phyloP scores from a whole-genome alignment of 1,140 invertebrate genomes.

The Zaprionus tsacasi region DNA sequence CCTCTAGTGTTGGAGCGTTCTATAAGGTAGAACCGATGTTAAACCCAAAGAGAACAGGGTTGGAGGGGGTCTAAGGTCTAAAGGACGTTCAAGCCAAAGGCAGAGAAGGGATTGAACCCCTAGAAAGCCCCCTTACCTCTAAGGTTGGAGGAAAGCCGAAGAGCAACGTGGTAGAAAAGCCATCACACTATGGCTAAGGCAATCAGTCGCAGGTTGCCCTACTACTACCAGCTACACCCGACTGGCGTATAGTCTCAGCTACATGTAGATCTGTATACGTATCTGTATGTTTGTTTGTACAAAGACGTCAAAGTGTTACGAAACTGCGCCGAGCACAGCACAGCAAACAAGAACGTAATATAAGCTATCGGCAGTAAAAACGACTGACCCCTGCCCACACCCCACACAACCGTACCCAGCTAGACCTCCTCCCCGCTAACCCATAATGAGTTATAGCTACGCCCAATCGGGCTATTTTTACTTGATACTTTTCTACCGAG shows the following conservation, averaged over 20 bases:
- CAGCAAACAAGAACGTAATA: constrained; percentile 56
- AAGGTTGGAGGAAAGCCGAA: too few species aligned
- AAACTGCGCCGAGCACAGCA: constrained; percentile 48
- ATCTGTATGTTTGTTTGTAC: neutral
- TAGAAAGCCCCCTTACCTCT: too few species aligned
- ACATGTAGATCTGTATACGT: neutral
- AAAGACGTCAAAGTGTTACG: constrained; percentile 61
- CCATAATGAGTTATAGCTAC: constrained; percentile 35
- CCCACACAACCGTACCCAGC: too few species aligned
- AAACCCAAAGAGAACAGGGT: too few species aligned
- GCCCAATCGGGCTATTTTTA: constrained; percentile 66
- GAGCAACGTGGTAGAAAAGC: too few species aligned
- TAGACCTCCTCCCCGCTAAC: neutral
- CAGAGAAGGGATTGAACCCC: too few species aligned
- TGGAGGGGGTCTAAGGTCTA: too few species aligned
- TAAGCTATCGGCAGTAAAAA: constrained; percentile 32
- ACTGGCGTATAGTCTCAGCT: neutral
- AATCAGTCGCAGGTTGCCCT: constrained; percentile 34
- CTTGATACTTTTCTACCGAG: constrained; percentile 43
- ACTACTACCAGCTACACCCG: constrained; percentile 9
- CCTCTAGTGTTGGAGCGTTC: too few species aligned
- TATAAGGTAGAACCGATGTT: too few species aligned
- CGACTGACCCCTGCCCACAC: neutral
- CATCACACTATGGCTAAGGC: constrained; percentile 6
- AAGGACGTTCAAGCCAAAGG: too few species aligned